phyloP scores from a whole-genome alignment of 2,797 vertebrate genomes.

The Scolopax rusticola region DNA sequence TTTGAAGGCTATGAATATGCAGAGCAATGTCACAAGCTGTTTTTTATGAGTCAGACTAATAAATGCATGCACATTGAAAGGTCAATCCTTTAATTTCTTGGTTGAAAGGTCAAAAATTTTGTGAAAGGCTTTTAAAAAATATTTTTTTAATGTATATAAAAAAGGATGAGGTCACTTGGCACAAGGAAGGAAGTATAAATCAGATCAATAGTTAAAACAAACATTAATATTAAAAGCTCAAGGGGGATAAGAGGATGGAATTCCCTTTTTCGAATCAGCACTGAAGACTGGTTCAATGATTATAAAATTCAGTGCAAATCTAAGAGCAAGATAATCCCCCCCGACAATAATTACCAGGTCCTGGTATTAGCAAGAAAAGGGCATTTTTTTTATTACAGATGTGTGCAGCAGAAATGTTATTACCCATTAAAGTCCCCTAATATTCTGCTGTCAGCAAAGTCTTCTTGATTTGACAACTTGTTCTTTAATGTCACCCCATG shows the following conservation, averaged over 20 bases:
- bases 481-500: background rate
- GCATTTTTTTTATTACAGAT: background rate
- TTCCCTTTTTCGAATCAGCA: background rate
- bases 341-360: background rate
- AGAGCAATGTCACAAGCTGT: background rate
- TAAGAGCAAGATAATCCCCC: background rate
- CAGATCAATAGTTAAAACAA: background rate
- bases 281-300: background rate
- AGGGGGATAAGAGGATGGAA: background rate
- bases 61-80: background rate
- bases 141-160: background rate
- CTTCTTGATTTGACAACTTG: background rate
- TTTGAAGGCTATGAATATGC: background rate
- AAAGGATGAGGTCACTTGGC: background rate
- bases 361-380: background rate
- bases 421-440: background rate
- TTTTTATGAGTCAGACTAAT: background rate
- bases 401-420: background rate
- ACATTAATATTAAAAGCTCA: background rate
- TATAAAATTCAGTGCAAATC: background rate
- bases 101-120: background rate
- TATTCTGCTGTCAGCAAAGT: background rate
- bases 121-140: background rate
- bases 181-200: background rate
- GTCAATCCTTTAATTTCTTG: background rate